phyloP scores from a whole-genome alignment of 2,888 invertebrate genomes.

The Tetrapedia diversipes region DNA sequence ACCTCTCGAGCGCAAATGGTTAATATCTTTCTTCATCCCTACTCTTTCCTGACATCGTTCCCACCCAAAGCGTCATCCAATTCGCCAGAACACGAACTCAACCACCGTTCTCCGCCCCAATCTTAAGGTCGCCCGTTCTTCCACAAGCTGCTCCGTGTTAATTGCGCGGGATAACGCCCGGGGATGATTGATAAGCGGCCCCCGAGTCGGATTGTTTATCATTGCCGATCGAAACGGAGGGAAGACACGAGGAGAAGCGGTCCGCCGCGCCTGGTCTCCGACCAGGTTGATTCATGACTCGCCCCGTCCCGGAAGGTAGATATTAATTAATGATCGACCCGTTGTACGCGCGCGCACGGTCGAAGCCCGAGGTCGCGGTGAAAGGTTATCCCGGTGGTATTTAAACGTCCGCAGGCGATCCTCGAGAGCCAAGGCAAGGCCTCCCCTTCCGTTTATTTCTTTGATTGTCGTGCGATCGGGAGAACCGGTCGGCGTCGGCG shows the following conservation, averaged over 20 bases:
- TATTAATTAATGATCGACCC: slow-evolving; percentile 70
- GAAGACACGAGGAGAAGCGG: slow-evolving; percentile 22
- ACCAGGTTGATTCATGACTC: slow-evolving; percentile 68
- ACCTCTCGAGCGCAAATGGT: no score
- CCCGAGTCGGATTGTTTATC: slow-evolving; percentile 64
- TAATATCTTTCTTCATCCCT: no score
- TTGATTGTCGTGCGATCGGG: slow-evolving; percentile 52
- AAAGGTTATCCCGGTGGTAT: slow-evolving; percentile 61
- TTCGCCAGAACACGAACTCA: neutral
- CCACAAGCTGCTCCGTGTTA: neutral
- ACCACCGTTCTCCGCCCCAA: neutral
- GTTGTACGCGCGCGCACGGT: slow-evolving; percentile 44
- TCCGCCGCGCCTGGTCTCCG: slow-evolving; percentile 49
- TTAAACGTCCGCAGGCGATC: slow-evolving; percentile 43
- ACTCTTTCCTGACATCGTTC: no score
- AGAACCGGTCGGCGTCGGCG: slow-evolving; percentile 37
- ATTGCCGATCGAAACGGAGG: slow-evolving; percentile 48
- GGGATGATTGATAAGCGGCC: slow-evolving; percentile 49
- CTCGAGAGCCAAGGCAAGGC: slow-evolving; percentile 29
- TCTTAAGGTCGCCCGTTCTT: neutral
- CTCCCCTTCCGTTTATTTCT: slow-evolving; percentile 47
- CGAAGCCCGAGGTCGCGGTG: slow-evolving; percentile 45
- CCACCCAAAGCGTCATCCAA: no score
- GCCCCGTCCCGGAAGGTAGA: slow-evolving; percentile 67
- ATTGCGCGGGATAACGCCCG: neutral